A percentile compares a stretch with the other conserved stretches of the same genome.
Conservation (phyloP, 2,113 vertebrate species). For the Brachypodius melanocephalos region DNA sequence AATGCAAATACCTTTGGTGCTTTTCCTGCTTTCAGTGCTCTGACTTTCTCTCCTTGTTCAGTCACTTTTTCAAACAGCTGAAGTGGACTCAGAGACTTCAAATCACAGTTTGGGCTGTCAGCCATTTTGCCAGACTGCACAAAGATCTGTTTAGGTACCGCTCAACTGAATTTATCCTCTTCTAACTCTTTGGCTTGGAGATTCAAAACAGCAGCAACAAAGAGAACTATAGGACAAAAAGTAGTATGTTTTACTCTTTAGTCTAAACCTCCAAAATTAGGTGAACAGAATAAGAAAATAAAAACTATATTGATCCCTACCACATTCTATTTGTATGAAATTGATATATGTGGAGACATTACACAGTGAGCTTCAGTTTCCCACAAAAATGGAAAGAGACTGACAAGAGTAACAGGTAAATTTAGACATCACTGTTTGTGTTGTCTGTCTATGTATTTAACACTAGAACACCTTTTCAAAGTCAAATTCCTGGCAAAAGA, state of each 20-base stretch:
- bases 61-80: conserved; percentile 83
- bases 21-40: conserved; percentile 82
- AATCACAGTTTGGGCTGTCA: conserved; percentile 56
- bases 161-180: neutral
- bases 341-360: neutral
- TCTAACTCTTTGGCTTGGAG: neutral
- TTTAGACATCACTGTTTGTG: neutral
- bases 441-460: neutral
- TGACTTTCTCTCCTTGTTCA: conserved; percentile 83
- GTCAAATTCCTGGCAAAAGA: neutral
- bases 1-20: conserved; percentile 80
- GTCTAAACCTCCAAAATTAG: neutral
- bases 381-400: neutral
- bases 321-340: neutral
- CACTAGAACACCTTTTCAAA: neutral
- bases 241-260: neutral
- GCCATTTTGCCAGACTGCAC: conserved; percentile 71
- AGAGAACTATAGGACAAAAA: neutral
- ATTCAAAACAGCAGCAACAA: neutral
- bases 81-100: conserved; percentile 66
- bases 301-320: neutral
- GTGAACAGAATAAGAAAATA: neutral
- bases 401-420: neutral
- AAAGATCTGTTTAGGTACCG: neutral
- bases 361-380: neutral